Evolutionary conservation across 2,797 vertebrate species (phyloP).

Genomic region (Astyanax mexicanus): DNA sequence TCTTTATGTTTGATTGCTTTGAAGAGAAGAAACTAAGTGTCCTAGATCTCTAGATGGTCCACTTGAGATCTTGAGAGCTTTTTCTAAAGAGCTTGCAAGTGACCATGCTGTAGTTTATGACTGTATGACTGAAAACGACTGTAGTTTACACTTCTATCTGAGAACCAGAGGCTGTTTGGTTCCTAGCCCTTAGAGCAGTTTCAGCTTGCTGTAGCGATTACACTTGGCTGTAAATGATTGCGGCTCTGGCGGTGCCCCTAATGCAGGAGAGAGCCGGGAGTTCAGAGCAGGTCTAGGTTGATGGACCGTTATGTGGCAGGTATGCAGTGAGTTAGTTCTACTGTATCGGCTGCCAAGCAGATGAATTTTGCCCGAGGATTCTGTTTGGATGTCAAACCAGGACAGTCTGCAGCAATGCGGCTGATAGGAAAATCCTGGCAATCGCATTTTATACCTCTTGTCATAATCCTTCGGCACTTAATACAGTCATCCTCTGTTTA

Average conservation of each 20-base stretch:
- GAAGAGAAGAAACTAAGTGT: slow-evolving; percentile 1
- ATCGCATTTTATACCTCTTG: slow-evolving; percentile 68
- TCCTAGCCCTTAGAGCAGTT: slow-evolving; percentile 12
- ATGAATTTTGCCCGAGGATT: slow-evolving; percentile 44
- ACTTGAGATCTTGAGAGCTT: background rate
- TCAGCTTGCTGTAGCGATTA: background rate
- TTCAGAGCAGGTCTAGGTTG: slow-evolving; percentile 35
- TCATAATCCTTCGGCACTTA: slow-evolving; percentile 58
- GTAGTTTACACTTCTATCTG: slow-evolving; percentile 13
- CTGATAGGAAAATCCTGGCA: slow-evolving; percentile 56
- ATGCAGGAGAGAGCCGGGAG: background rate
- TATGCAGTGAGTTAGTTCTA: slow-evolving; percentile 49
- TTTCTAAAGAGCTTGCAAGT: background rate
- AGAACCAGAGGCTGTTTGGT: background rate
- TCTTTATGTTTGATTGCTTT: background rate
- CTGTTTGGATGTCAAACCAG: slow-evolving; percentile 44
- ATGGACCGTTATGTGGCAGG: slow-evolving; percentile 38
- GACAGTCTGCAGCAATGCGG: slow-evolving; percentile 36
- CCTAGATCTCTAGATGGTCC: background rate
- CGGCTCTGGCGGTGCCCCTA: slow-evolving; percentile 6
- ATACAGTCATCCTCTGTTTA: slow-evolving; percentile 67
- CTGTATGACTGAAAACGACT: slow-evolving; percentile 1
- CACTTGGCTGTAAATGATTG: slow-evolving; percentile 9
- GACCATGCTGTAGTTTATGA: background rate
- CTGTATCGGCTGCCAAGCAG: slow-evolving; percentile 58